Percentiles rank a stretch among this genome's conserved stretches.
Conservation (phyloP, 2,797 vertebrate genomes). For the Melanotaenia pygmaea region DNA sequence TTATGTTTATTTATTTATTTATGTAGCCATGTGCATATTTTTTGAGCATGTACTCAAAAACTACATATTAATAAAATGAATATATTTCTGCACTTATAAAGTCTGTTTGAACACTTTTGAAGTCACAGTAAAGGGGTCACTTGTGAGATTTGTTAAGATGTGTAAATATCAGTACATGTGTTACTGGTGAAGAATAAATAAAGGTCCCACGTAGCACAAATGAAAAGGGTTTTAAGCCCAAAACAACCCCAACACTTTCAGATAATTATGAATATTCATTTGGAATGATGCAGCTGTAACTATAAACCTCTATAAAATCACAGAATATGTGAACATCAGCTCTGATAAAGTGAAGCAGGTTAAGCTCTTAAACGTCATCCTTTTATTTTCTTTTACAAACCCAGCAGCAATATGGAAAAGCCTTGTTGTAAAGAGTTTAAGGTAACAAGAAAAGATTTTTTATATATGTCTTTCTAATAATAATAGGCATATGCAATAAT, state of each 20-base stretch:
- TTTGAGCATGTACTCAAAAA: not conserved
- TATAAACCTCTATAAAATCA: too few relatives aligned
- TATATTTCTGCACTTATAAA: not conserved
- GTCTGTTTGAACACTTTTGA: not conserved
- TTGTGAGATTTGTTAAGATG: not conserved
- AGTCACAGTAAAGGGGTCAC: not conserved
- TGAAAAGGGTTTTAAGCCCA: not conserved
- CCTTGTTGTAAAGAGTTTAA: not conserved
- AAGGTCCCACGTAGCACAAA: not conserved
- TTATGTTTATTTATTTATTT: too few relatives aligned
- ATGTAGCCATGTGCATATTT: not conserved
- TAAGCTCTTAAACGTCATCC: too few relatives aligned
- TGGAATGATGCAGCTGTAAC: too few relatives aligned
- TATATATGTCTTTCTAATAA: not conserved
- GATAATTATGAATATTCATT: too few relatives aligned
- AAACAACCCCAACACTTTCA: too few relatives aligned
- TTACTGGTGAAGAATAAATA: not conserved
- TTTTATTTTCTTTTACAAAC: not conserved
- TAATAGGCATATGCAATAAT: too few relatives aligned
- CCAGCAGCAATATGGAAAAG: not conserved
- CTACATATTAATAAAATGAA: too few relatives aligned
- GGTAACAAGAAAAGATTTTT: too few relatives aligned
- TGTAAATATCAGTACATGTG: not conserved
- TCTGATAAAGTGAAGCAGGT: too few relatives aligned
- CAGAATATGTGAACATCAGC: too few relatives aligned